A percentile compares a stretch with the other conserved stretches of the same genome.
phyloP scores from a whole-genome alignment of 2,113 vertebrate species.

The Colaptes auratus region DNA sequence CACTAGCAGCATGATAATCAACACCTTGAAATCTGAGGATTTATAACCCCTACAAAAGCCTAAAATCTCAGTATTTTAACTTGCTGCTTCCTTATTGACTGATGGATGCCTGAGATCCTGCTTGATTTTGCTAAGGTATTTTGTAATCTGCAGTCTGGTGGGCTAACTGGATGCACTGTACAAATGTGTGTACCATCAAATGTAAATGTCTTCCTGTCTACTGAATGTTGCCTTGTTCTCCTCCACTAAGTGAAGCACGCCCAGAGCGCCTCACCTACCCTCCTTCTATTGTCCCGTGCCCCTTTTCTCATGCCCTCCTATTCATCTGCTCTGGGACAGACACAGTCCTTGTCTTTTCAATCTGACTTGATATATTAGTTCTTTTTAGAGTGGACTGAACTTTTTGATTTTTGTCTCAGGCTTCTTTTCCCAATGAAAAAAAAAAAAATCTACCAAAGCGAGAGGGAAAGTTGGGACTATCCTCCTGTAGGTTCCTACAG shows the following conservation, averaged over 20 bases:
- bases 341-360: slow-evolving; percentile 18
- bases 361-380: neutral
- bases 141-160: neutral
- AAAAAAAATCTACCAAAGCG: neutral
- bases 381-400: neutral
- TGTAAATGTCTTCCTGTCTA: neutral
- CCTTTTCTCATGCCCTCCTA: slow-evolving; percentile 39
- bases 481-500: neutral
- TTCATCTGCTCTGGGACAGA: neutral
- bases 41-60: neutral
- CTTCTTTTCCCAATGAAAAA: neutral
- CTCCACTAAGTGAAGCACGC: accelerated
- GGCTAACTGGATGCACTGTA: neutral
- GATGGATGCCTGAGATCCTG: neutral
- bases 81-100: neutral
- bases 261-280: neutral
- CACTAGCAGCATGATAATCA: neutral
- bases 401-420: neutral
- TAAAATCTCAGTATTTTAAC: neutral
- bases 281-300: neutral
- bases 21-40: neutral
- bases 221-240: neutral
- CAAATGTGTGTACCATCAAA: neutral
- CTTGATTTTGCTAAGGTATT: neutral
- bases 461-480: neutral